Evolutionary conservation across 2,888 invertebrate genomes (phyloP).

Genomic region (Rotaria macrura): DNA sequence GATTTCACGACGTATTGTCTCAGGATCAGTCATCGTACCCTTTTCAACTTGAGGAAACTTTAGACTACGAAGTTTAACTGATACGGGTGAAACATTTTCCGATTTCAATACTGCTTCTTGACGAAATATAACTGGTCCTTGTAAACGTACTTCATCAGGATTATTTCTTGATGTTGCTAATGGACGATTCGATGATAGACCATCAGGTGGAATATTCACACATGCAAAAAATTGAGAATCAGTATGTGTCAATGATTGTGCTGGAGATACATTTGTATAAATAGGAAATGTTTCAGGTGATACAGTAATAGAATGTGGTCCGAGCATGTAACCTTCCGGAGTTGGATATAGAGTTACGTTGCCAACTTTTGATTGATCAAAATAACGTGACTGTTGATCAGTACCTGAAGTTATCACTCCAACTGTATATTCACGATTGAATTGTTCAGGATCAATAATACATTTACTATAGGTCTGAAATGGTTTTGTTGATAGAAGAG

Average conservation of each 20-base stretch:
- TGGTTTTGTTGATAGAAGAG: not conserved
- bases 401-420: not conserved
- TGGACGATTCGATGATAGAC: not conserved
- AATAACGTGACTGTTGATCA: not conserved
- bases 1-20: conserved; percentile 1
- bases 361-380: not conserved
- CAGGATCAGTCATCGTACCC: not conserved
- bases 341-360: conserved; percentile 10
- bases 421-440: conserved; percentile 9
- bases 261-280: not conserved
- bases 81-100: not conserved
- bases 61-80: conserved; percentile 6
- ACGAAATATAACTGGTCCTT: conserved; percentile 1
- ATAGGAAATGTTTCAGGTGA: not conserved
- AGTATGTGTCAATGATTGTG: not conserved
- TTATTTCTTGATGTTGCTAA: not conserved
- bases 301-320: not conserved
- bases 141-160: not conserved
- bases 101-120: not conserved
- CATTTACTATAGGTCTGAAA: not conserved
- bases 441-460: not conserved
- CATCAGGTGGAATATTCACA: conserved; percentile 10
- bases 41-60: not conserved
- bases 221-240: not conserved
- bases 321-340: not conserved